Conservation (phyloP, 2,888 invertebrate species). For the Drosophila subsilvestris region DNA sequence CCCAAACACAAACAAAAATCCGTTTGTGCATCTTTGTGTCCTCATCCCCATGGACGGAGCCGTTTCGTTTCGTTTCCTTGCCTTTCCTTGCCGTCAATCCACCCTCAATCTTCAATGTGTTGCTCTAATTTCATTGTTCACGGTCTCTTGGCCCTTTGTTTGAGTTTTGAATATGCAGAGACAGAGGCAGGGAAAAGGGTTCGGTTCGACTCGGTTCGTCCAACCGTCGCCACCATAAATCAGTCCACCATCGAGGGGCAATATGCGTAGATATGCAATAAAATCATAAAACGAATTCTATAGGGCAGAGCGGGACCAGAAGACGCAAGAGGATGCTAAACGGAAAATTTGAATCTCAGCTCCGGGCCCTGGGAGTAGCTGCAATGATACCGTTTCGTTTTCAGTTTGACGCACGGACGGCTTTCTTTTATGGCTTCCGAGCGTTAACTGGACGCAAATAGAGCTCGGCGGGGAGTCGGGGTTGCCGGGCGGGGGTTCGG, state of each 20-base stretch:
- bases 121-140: conserved; percentile 80
- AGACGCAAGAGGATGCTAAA: conserved; percentile 52
- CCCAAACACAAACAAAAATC: conserved; percentile 62
- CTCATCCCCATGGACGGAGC: not conserved
- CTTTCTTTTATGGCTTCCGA: conserved; percentile 66
- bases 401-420: conserved; percentile 44
- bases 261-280: conserved; percentile 77
- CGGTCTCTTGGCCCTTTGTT: conserved; percentile 69
- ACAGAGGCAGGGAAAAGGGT: conserved; percentile 38
- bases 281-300: conserved; percentile 78
- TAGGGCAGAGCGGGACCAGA: conserved; percentile 41
- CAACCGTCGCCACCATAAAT: conserved; percentile 72
- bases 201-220: conserved; percentile 43
- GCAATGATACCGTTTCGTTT: conserved; percentile 17
- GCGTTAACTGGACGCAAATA: conserved; percentile 79
- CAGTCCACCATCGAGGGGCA: conserved; percentile 72
- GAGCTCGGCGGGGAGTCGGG: conserved; percentile 58
- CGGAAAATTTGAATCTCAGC: conserved; percentile 68
- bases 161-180: conserved; percentile 67
- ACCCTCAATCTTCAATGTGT: conserved; percentile 69
- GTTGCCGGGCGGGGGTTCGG: conserved; percentile 14
- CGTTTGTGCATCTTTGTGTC: conserved; percentile 48
- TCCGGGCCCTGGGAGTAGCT: conserved; percentile 19
- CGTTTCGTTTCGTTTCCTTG: not conserved
- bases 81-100: conserved; percentile 31